A percentile compares a stretch with the other conserved stretches of the same genome.
Conservation (phyloP, 1,140 invertebrate species). For the Triops cancriformis region DNA sequence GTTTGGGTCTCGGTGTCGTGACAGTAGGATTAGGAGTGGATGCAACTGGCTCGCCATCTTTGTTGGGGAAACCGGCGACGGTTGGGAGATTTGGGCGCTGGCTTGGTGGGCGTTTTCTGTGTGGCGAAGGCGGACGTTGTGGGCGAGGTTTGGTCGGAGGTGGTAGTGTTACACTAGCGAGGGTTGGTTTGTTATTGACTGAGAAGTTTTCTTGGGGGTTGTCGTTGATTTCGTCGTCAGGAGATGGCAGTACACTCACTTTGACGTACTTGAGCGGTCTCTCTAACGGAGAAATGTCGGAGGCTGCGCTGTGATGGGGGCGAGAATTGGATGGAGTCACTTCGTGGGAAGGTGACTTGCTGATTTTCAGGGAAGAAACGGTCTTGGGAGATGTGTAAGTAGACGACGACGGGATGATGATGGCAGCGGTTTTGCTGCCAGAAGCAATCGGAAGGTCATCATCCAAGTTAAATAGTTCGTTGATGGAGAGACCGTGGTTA, state of each 20-base stretch:
- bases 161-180: neutral
- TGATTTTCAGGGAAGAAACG: neutral
- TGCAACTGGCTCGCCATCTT: neutral
- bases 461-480: neutral
- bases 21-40: neutral
- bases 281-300: neutral
- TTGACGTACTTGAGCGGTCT: neutral
- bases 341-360: neutral
- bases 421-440: neutral
- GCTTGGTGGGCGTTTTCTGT: neutral
- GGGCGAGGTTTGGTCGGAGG: neutral
- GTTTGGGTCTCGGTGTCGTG: neutral
- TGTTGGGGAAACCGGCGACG: neutral
- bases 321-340: neutral
- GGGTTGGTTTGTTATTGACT: neutral
- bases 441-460: neutral
- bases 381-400: neutral
- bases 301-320: neutral
- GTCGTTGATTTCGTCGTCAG: neutral
- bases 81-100: neutral
- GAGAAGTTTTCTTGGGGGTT: neutral
- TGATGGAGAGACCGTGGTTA: neutral
- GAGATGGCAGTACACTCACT: neutral
- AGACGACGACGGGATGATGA: neutral
- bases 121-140: neutral